Percentiles rank a stretch among this genome's conserved stretches.
These are phyloP conservation scores for Thelaira solivaga DNA, from an alignment of 2,888 invertebrate species.

Conservation along the genomic window DNA sequence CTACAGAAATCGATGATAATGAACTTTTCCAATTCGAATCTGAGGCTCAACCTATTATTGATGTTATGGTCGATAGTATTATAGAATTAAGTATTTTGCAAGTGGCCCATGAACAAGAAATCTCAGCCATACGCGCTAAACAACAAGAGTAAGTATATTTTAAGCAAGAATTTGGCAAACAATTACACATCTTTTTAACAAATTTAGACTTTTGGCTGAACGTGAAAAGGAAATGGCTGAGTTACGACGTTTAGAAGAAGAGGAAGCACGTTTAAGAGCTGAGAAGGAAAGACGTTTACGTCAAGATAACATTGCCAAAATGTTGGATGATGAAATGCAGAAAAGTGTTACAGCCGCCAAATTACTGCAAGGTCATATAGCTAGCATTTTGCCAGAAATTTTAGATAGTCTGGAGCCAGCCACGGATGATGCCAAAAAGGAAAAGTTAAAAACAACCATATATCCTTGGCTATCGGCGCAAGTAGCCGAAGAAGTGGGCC, in stretches of 20 bases:
- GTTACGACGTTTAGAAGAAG: constrained; percentile 87
- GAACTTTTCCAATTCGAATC: constrained; percentile 96
- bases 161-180: too few relatives aligned
- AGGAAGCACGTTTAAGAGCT: constrained; percentile 83
- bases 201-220: constrained; percentile 77
- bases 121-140: constrained; percentile 87
- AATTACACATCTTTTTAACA: too few relatives aligned
- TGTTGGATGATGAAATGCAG: constrained; percentile 85
- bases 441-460: constrained; percentile 83
- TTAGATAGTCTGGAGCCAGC: constrained; percentile 83
- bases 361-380: constrained; percentile 90
- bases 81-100: constrained; percentile 93
- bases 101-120: constrained; percentile 94
- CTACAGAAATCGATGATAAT: constrained; percentile 92
- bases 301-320: constrained; percentile 83
- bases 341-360: constrained; percentile 89
- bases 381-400: constrained; percentile 89
- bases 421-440: constrained; percentile 74
- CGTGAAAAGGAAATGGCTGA: constrained; percentile 90
- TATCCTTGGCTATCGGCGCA: constrained; percentile 90
- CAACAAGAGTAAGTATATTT: constrained; percentile 72
- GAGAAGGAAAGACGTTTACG: constrained; percentile 86
- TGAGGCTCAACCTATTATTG: constrained; percentile 93
- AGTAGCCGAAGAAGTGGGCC: constrained; percentile 88
- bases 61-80: constrained; percentile 92